Base-by-base conservation (phyloP, 2,113 vertebrate species). In the Esox niger region DNA sequence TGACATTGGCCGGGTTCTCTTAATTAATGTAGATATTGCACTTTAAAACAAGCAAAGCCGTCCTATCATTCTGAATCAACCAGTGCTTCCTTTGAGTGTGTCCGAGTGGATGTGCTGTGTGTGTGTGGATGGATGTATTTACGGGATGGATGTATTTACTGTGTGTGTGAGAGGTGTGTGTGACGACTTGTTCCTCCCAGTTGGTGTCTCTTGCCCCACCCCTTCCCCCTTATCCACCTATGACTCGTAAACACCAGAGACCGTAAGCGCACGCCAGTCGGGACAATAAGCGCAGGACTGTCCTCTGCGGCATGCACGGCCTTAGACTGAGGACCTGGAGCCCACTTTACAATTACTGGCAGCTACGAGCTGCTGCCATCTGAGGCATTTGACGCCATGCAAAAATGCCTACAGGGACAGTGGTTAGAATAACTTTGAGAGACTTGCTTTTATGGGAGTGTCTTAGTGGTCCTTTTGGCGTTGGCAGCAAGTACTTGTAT, bases 11-110 rank as follows among this genome's bases (percentile, higher is more conserved):
- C 69, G 70, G 58, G 76, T 70, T 75, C 38, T 82, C 52, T 76
- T 73, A 64, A 78, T 83, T 74, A 76, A 86, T 88, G 87, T 86
- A 87, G 83, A 89, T 89, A 88, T 81, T 88, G 90, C 89, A 91
- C 90, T 91, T 92, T 90, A 90, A 92, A 74, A 81, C 63, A 64
- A 46, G 65, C 69, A 80, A n/a, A 8, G 47, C 82, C 32, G 70
- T 87, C 79, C 75, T 88, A 76, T 86, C 79, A 82, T 85, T 86
- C 78, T 85, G 71, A 88, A 87, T 90, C 87, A 83, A 84, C 82
- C 85, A 90, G 88, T 88, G 90, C 90, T 92, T 92, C 89, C 91
- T 87, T 79, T 67, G 64, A 47, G 52, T 49, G 46, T 33, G 67
- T n/a, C 27, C 56, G n/a, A 62, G 56, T 20, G n/a, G 29, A 6